phyloP scores from a whole-genome alignment of 2,797 vertebrate species.

The Knipowitschia caucasica region DNA sequence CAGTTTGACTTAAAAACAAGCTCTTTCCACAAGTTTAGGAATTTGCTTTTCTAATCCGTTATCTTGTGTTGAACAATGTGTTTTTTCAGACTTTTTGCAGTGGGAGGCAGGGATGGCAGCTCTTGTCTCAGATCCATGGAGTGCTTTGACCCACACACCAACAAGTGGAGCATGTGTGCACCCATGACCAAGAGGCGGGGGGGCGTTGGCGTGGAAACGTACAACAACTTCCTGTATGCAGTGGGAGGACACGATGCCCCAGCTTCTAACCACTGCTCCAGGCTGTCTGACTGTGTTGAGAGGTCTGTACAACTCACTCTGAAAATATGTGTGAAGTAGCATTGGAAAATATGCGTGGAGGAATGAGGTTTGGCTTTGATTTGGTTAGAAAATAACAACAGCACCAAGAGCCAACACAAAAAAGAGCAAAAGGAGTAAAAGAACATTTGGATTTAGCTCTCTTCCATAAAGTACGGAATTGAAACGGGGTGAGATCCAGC shows the following conservation, averaged over 20 bases:
- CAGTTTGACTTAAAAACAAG: slow-evolving; percentile 34
- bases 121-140: slow-evolving; percentile 96
- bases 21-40: slow-evolving; percentile 8
- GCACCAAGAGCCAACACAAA: not conserved
- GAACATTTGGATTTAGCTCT: not conserved
- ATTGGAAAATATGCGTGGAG: not conserved
- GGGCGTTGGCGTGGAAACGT: slow-evolving; percentile 89
- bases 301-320: slow-evolving; percentile 71
- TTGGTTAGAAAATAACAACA: not conserved
- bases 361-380: slow-evolving; percentile 1
- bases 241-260: slow-evolving; percentile 96
- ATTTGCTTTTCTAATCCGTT: slow-evolving; percentile 19
- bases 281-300: slow-evolving; percentile 93
- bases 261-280: slow-evolving; percentile 91
- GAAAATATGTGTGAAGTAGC: slow-evolving; percentile 7
- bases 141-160: slow-evolving; percentile 95
- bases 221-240: slow-evolving; percentile 92
- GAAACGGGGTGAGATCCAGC: slow-evolving; percentile 21
- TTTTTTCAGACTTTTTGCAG: slow-evolving; percentile 84
- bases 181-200: slow-evolving; percentile 93
- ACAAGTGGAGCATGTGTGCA: slow-evolving; percentile 94
- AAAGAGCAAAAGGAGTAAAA: slow-evolving; percentile 1
- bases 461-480: not conserved
- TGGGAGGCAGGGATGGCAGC: slow-evolving; percentile 93
- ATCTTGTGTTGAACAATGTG: not conserved